Conservation (phyloP, 1,140 invertebrate species). For the Caenorhabditis tropicalis region DNA sequence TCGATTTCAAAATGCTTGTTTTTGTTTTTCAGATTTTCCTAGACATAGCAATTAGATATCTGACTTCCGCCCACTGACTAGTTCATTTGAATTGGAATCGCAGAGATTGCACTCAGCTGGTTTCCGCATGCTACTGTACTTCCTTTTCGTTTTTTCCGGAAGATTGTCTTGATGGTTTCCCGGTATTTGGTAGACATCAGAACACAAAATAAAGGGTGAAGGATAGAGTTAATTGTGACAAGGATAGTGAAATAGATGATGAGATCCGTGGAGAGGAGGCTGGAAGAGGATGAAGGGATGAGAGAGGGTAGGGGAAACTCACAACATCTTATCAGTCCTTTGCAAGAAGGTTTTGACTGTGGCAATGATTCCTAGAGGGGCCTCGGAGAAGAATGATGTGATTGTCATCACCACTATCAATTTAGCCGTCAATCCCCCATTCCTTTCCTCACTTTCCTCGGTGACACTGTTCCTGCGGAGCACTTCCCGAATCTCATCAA, state of each 20-base stretch:
- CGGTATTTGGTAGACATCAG: background rate
- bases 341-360: background rate
- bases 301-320: background rate
- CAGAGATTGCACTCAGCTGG: background rate
- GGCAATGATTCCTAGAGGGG: background rate
- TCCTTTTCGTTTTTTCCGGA: background rate
- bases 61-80: background rate
- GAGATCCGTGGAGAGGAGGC: background rate
- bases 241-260: background rate
- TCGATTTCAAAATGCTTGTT: too few species aligned
- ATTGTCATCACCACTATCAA: background rate
- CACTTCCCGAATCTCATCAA: background rate
- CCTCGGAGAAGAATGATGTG: background rate
- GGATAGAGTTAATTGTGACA: background rate
- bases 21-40: too few species aligned
- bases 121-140: background rate
- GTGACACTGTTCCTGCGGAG: background rate
- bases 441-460: background rate
- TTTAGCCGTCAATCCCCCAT: background rate
- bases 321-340: background rate
- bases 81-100: background rate
- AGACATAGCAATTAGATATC: too few species aligned
- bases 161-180: background rate
- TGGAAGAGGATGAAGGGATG: background rate
- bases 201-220: background rate